These are phyloP conservation scores for Caenorhabditis becei DNA, from an alignment of 2,888 invertebrate species.

Conservation along the genomic window DNA sequence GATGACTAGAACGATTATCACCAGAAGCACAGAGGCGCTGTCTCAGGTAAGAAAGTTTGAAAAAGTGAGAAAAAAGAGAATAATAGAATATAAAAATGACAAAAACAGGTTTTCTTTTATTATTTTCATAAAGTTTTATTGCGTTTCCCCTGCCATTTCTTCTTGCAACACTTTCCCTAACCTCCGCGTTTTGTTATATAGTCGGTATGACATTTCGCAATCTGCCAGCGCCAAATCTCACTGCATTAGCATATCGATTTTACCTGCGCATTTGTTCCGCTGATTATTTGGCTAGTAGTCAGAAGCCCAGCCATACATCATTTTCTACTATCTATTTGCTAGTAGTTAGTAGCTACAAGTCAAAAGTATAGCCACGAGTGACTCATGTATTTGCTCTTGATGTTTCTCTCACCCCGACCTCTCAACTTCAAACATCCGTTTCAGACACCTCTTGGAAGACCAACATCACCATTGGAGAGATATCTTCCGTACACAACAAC, in stretches of 20 bases:
- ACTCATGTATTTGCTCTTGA: slow-evolving; percentile 32
- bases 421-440: slow-evolving; percentile 42
- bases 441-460: slow-evolving; percentile 65
- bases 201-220: too few species aligned
- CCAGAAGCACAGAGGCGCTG: slow-evolving; percentile 79
- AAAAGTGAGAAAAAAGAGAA: not conserved
- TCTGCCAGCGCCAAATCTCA: not conserved
- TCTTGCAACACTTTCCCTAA: not conserved
- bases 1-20: slow-evolving; percentile 80
- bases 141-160: not conserved
- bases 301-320: not conserved
- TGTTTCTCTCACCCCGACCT: not conserved
- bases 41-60: slow-evolving; percentile 69
- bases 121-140: slow-evolving; percentile 24
- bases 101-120: slow-evolving; percentile 7
- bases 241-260: slow-evolving; percentile 31
- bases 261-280: slow-evolving; percentile 7
- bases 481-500: slow-evolving; percentile 67
- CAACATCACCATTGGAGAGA: slow-evolving; percentile 67
- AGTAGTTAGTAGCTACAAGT: not conserved
- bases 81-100: not conserved
- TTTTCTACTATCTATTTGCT: slow-evolving; percentile 5
- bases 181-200: too few species aligned
- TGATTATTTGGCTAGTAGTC: slow-evolving; percentile 17
- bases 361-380: not conserved